phyloP scores from a whole-genome alignment of 2,113 vertebrate species.

The Girardinichthys multiradiatus region DNA sequence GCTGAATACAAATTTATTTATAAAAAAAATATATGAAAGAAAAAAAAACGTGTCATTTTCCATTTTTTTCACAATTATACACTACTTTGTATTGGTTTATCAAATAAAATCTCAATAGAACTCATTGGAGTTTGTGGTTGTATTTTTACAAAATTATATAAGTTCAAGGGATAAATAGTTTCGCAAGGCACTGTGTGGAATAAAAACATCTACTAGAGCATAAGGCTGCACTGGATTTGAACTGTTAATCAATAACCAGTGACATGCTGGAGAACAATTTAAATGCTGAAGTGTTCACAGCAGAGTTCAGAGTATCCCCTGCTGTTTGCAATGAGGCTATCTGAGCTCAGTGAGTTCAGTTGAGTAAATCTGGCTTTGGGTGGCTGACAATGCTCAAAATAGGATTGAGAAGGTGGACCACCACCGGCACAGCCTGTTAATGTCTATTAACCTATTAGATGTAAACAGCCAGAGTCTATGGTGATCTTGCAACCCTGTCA shows the following conservation, averaged over 20 bases:
- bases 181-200: background rate
- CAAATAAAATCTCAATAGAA: too few species aligned
- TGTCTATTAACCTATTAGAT: background rate
- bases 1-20: background rate
- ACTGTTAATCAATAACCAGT: background rate
- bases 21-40: background rate
- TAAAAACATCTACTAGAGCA: background rate
- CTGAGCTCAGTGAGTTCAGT: conserved; percentile 40
- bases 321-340: conserved; percentile 20
- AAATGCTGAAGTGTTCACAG: background rate
- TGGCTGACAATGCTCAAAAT: conserved; percentile 56
- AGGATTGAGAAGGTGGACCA: conserved; percentile 23
- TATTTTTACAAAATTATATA: too few species aligned
- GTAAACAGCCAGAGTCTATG: background rate
- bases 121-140: too few species aligned
- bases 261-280: background rate
- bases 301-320: background rate
- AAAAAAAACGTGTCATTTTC: background rate
- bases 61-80: too few species aligned
- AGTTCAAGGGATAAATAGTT: too few species aligned
- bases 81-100: too few species aligned
- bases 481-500: conserved; percentile 8
- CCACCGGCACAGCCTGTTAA: background rate
- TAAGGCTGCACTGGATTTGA: background rate
- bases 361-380: conserved; percentile 62